Conservation (phyloP, 2,113 vertebrate species). For the Maccullochella peelii region DNA sequence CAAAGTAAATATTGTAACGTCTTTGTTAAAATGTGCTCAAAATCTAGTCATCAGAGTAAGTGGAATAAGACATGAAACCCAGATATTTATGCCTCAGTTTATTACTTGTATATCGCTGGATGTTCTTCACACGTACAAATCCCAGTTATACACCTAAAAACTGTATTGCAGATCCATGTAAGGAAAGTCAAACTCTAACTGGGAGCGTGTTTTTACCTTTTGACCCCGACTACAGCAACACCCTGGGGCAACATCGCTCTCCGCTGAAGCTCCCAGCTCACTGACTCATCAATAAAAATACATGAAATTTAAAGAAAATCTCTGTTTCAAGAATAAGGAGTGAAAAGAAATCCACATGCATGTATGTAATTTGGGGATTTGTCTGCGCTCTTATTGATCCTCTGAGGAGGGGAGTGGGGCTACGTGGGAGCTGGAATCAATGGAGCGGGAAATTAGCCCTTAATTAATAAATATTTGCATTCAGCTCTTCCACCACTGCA, state of each 20-base stretch:
- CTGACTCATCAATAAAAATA: constrained; percentile 23
- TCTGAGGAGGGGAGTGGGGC: constrained; percentile 8
- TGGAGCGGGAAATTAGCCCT: constrained; percentile 66
- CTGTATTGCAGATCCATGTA: neutral
- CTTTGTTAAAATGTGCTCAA: too few relatives aligned
- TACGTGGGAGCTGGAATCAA: constrained; percentile 63
- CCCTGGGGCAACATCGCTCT: neutral
- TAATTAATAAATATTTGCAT: constrained; percentile 74
- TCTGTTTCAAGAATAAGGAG: neutral
- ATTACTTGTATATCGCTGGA: neutral
- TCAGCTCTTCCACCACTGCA: constrained; percentile 32
- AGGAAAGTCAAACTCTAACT: neutral
- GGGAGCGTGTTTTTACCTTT: neutral
- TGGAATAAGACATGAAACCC: neutral
- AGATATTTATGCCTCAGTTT: neutral
- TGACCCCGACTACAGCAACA: neutral
- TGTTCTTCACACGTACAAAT: neutral
- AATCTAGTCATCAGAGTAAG: too few relatives aligned
- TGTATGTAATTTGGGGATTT: neutral
- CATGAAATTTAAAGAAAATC: constrained; percentile 7
- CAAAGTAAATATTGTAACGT: too few relatives aligned
- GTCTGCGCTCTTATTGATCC: constrained; percentile 39
- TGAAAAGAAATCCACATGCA: constrained; percentile 9
- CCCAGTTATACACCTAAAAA: neutral
- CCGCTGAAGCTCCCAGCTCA: neutral